Conservation (phyloP, 2,113 vertebrate species). For the Alectura lathami region DNA sequence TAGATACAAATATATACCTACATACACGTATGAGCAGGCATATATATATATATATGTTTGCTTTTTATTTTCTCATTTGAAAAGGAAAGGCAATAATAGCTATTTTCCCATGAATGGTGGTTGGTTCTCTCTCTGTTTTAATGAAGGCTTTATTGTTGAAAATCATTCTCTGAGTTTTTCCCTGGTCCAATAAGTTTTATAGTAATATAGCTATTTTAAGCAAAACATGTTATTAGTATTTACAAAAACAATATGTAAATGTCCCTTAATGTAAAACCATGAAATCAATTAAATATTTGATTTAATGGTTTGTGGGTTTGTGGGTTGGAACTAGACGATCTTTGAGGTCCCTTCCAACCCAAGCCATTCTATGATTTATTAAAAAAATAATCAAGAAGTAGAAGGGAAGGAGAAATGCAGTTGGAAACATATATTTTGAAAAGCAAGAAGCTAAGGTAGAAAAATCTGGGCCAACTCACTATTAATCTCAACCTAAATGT, state of each 20-base stretch:
- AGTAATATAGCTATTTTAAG: neutral
- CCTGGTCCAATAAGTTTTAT: neutral
- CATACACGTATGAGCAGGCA: accelerated
- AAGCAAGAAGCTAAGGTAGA: neutral
- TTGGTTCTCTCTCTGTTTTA: neutral
- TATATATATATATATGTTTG: too few relatives aligned
- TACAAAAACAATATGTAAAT: neutral
- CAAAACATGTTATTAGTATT: neutral
- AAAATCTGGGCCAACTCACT: neutral
- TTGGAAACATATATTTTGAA: neutral
- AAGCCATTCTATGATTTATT: too few relatives aligned
- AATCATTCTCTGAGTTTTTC: neutral
- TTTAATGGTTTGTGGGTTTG: too few relatives aligned
- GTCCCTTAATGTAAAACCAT: neutral
- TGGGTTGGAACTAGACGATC: too few relatives aligned
- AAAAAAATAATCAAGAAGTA: neutral
- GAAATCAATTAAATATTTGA: neutral
- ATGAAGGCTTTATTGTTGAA: neutral
- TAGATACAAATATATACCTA: neutral
- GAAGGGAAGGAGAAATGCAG: neutral
- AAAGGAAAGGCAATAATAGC: neutral
- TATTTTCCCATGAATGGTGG: neutral
- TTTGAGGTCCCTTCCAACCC: too few relatives aligned
- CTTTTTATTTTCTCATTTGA: neutral
- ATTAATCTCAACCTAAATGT: neutral